Base-by-base conservation (phyloP, 2,113 vertebrate species). In the Meles meles region DNA sequence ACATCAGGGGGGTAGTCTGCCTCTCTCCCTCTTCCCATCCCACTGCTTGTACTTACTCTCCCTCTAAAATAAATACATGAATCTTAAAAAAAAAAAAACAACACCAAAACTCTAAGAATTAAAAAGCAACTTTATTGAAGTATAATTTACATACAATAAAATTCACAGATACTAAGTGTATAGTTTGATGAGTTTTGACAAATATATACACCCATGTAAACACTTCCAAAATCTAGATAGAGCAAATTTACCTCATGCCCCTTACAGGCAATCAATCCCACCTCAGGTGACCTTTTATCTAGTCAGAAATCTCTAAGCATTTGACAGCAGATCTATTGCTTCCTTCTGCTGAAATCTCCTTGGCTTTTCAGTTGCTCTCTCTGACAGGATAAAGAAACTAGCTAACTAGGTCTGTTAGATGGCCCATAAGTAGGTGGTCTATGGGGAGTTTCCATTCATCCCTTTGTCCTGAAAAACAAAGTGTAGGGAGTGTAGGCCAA, bases 91-190 rank as follows among this genome's bases (percentile, higher is more conserved):
- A 67, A 69, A 96, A 92, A 95, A 82, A 1, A 11, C 52, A n/a
- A n/a, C 6, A 42, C 52, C 52, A 55, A 55, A 55, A 55, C 27
- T 61, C 59, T 65, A 72, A 37, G 21, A 34, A 85, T 72, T 72
- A 37, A 71, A 84, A 90, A 88, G 63, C 27, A 94, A 72, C 34
- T 92, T 94, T 96, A 96, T 27, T 89, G 63, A 89, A n/a, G 25
- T 83, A 37, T 39, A 61, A 81, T 79, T 83, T 81, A 86, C 27
- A 79, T 49, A 47, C 6, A 95, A 59, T 69, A 95, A 82, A 81
- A 59, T 74, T 37, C 27, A 77, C 29, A 97, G 39, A 76, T 86
- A 86, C 67, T 88, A 88, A 72, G 9, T 90, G 7, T 81, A 52
- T 14, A 87, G 57, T 69, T 87, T 93, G 61, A 80, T 80, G 49